These are phyloP conservation scores for Nematostella vectensis DNA, from an alignment of 92 coral and sea anemone species.

Conservation along the genomic window DNA sequence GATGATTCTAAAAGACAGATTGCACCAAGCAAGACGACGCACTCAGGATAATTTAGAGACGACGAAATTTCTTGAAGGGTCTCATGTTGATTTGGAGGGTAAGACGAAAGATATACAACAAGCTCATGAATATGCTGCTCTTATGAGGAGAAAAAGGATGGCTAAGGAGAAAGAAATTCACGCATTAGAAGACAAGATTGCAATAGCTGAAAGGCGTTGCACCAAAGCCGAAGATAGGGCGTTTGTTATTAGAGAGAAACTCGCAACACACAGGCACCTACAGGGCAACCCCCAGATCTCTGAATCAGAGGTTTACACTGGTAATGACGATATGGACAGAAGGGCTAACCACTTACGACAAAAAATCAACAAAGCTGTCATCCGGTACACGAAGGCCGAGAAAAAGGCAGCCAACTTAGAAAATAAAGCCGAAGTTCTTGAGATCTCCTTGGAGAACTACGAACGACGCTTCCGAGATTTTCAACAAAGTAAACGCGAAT, in stretches of 20 bases:
- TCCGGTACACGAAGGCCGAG: conserved; percentile 12
- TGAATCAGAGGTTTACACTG: conserved; percentile 1
- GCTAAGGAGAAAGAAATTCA: conserved; percentile 3
- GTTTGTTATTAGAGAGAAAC: conserved; percentile 12
- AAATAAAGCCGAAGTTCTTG: conserved; percentile 15
- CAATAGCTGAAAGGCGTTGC: conserved; percentile 15
- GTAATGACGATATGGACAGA: conserved; percentile 4
- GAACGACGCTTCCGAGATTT: conserved; percentile 22
- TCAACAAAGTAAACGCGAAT: conserved; percentile 21
- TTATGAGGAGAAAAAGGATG: conserved; percentile 14
- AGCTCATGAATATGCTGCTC: conserved; percentile 16
- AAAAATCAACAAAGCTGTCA: conserved; percentile 16
- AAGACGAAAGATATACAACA: conserved; percentile 13
- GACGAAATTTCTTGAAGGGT: neutral
- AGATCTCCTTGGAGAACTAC: conserved; percentile 19
- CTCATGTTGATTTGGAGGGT: conserved; percentile 18
- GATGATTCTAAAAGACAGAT: conserved; percentile 5
- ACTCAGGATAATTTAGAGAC: conserved; percentile 18
- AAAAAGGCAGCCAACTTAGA: conserved; percentile 13
- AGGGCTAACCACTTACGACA: conserved; percentile 7
- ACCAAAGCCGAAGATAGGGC: conserved; percentile 21
- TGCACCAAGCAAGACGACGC: conserved; percentile 13
- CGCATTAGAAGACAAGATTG: conserved; percentile 19
- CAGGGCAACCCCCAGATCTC: conserved; percentile 16
- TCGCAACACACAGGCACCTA: conserved; percentile 21